Evolutionary conservation across 2,113 vertebrate species (phyloP).

Genomic region (Syrmaticus mikado): DNA sequence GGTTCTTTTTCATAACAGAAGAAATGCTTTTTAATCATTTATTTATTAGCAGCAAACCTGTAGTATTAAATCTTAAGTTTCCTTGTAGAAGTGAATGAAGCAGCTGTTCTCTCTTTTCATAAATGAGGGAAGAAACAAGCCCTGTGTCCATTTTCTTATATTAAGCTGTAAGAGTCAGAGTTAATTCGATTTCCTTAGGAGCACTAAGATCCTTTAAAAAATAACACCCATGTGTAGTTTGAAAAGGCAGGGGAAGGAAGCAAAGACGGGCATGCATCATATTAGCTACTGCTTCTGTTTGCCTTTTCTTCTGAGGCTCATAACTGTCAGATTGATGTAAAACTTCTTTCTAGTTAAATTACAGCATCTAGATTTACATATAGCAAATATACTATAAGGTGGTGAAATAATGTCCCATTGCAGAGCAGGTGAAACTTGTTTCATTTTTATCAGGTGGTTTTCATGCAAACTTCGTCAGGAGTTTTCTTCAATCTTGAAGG

Average conservation of each 20-base stretch:
- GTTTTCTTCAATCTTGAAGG: not conserved
- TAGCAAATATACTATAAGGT: not conserved
- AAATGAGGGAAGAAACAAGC: not conserved
- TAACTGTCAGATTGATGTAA: slow-evolving; percentile 61
- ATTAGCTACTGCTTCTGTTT: slow-evolving; percentile 20
- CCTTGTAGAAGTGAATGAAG: not conserved
- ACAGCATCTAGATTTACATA: slow-evolving; percentile 33
- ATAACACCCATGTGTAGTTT: not conserved
- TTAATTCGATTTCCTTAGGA: not conserved
- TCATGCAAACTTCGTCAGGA: not conserved
- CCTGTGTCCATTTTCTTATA: not conserved
- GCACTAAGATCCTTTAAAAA: not conserved
- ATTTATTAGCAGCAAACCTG: not conserved
- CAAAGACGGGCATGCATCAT: not conserved
- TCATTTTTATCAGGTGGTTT: slow-evolving; percentile 43
- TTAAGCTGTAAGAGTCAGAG: not conserved
- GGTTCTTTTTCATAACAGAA: not conserved
- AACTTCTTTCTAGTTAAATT: slow-evolving; percentile 61
- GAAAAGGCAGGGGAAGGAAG: not conserved
- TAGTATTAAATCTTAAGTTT: not conserved
- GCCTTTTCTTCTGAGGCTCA: slow-evolving; percentile 46
- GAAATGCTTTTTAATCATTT: not conserved
- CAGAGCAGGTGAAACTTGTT: slow-evolving; percentile 40
- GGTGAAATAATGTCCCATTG: slow-evolving; percentile 39
- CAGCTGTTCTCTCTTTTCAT: not conserved